Base-by-base conservation (phyloP, 53 echinoderm and acorn worm species). In the Apostichopus leukothele region DNA sequence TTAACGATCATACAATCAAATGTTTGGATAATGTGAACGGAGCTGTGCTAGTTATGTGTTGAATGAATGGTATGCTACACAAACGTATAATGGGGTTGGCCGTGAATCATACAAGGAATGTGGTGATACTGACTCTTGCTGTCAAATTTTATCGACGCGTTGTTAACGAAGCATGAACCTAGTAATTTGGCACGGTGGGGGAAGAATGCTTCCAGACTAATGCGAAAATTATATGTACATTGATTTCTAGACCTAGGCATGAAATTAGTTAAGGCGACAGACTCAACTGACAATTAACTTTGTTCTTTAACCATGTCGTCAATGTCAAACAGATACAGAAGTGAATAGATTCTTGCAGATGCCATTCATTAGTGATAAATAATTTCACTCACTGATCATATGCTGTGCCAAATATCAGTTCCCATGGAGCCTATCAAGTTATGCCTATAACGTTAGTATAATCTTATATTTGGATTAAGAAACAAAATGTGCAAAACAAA, bases 41-140 rank as follows among this genome's bases (percentile, higher is more conserved):
- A 59, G 59, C 21, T 59, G 54, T 54, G 54, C 19, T 81, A 81
- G 81, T 54, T 81, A 81, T 81, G 81, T 55, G 81, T 23, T 81
- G 81, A 81, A 81, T 81, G 81, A 81, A 54, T 81, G 81, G 81
- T 81, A 81, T 81, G 81, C 81, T 81, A 59, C 22, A 51, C 71
- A 71, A 71, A 71, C 71, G 71, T 71, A 71, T 0, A 19, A 71
- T n/a, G 71, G 71, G 14, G 18, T 71, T 71, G 71, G 71, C 21
- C 71, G 71, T 19, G 71, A 71, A 71, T 71, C 71, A 71, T 6
- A 71, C 71, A 6, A 71, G 71, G 71, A 71, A 71, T 71, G 71
- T 71, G n/a, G 18, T 71, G 71, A 18, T 71, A 71, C 71, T 71
- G 71, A 21, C 71, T 19, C 71, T 71, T 18, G 71, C 71, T 19